phyloP scores from a whole-genome alignment of 1,140 invertebrate genomes.

The Chionoecetes opilio region DNA sequence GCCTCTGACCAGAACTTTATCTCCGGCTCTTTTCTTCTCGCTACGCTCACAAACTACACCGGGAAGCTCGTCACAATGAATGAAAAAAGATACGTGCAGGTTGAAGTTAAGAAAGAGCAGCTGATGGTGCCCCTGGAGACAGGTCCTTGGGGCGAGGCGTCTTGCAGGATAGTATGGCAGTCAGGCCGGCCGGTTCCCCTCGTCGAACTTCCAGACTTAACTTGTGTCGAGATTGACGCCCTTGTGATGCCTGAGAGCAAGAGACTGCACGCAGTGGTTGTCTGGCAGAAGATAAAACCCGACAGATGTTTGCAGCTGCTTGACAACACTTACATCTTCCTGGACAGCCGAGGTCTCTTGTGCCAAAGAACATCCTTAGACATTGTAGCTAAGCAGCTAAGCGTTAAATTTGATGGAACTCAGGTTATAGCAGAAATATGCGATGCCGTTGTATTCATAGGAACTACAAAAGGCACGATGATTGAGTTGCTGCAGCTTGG shows the following conservation, averaged over 20 bases:
- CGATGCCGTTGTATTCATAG: slow-evolving; percentile 9
- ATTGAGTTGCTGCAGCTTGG: neutral
- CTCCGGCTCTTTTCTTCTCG: neutral
- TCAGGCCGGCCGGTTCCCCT: neutral
- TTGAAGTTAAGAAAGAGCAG: neutral
- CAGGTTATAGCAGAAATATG: slow-evolving; percentile 25
- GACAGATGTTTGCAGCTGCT: neutral
- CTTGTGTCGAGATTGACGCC: slow-evolving; percentile 27
- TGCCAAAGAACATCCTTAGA: neutral
- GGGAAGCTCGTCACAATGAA: neutral
- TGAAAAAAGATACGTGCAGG: neutral
- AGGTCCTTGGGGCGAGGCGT: neutral
- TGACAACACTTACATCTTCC: neutral
- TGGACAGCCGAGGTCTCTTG: neutral
- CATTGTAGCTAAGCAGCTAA: neutral
- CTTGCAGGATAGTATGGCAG: slow-evolving; percentile 25
- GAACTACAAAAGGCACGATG: neutral
- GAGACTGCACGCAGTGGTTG: slow-evolving; percentile 6
- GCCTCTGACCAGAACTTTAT: neutral
- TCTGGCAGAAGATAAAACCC: slow-evolving; percentile 38
- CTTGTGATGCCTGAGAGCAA: neutral
- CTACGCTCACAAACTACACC: neutral
- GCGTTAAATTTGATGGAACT: neutral
- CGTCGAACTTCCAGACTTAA: neutral
- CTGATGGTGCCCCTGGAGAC: neutral